Base-by-base conservation (phyloP, 2,113 vertebrate genomes). In the Gnathonemus longibarbis region DNA sequence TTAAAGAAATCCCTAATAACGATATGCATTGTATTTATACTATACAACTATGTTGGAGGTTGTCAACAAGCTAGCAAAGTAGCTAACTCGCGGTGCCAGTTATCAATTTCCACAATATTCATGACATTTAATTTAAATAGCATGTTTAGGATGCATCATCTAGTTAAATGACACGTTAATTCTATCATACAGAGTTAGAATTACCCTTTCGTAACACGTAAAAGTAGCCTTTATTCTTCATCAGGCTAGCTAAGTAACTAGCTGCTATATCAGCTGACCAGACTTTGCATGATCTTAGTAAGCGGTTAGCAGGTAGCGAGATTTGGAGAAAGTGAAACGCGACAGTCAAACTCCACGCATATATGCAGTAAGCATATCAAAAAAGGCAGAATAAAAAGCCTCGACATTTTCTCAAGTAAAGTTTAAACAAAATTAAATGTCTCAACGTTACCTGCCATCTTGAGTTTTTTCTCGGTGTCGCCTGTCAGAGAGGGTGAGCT, bases 361-460 rank as follows among this genome's bases (percentile, higher is more conserved):
- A 39, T 39, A 45, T 88, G 21, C 21, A 45, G 6, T 19, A 87
- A 27, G 45, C 85, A 35, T 11, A 35, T 52, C 45, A 66, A 66
- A 88, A 88, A 10, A 45, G 21, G 15, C 31, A 13, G 5, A 24
- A 62, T 39, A 88, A 84, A 52, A 35, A 84, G 31, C 49, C 35
- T 39, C 39, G 13, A 46, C 2, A 80, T 5, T 0, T 6, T 1
- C 1, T 27, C 0, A 9, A 9, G 0, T 62, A 13, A 9, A 92
- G 7, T 90, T 87, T 2, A 8, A 3, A 89, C 92, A 31, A 92
- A 92, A 93, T 70, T 52, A 2, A 89, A 52, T 92, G 91, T 93
- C 93, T 93, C 93, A 84, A 89, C 91, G 89, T 94, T 92, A 94
- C 96, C 94, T 94, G 96, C 97, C 97, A 97, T 97, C 95, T 97